A percentile compares a stretch with the other conserved stretches of the same genome.
These are phyloP conservation scores for Danio rerio DNA, from an alignment of 2,113 vertebrate species.

Conservation along the genomic window GRCz12tu NC_133200.1:14454501-14455000, in stretches of 20 bases:
- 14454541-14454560: neutral
- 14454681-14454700: neutral
- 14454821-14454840: slow-evolving; percentile 38
- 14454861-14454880: slow-evolving; percentile 29
- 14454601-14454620: neutral
- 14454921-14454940: slow-evolving; percentile 42
- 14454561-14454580: neutral
- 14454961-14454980: slow-evolving; percentile 44
- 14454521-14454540: neutral
- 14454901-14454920: slow-evolving; percentile 56
- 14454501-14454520: neutral
- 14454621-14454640: neutral
- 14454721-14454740: neutral
- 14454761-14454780: slow-evolving; percentile 33
- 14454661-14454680: neutral
- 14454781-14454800: slow-evolving; percentile 41
- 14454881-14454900: slow-evolving; percentile 18
- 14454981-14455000: slow-evolving; percentile 51
- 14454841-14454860: slow-evolving; percentile 13
- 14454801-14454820: slow-evolving; percentile 30
- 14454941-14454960: slow-evolving; percentile 39
- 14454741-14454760: slow-evolving; percentile 37
- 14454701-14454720: slow-evolving; percentile 13
- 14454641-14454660: no score
- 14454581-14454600: neutral